Base-by-base conservation (phyloP, 2,113 vertebrate species). In the Catharus fuscescens region DNA sequence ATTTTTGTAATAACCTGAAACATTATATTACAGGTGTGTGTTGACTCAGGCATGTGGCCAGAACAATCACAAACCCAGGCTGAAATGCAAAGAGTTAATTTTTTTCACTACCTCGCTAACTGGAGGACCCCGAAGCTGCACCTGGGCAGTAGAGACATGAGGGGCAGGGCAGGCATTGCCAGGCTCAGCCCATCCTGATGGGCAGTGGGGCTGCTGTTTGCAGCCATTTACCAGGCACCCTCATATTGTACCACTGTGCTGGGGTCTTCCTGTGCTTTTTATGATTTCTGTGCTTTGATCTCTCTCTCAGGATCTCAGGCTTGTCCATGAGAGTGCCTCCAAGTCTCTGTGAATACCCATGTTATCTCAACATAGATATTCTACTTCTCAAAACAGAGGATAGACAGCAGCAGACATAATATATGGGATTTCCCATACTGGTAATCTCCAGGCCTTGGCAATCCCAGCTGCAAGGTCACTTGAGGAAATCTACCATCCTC, bases 41-140 rank as follows among this genome's bases (percentile, higher is more conserved):
- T 42, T 1, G 0, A 11, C 3, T 26, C 3, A 9, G 20, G 31
- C 25, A 21, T 17, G 31, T 31, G 31, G 7, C 44, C 25, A 50
- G 36, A 31, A 34, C 60, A 50, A 20, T 6, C 19, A 17, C 20
- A 42, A 50, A 34, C 13, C 31, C 44, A 32, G 83, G 62, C 36
- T 52, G 53, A 77, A 52, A 59, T 67, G 31, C 9, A 17, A 8
- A 40, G 26, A 11, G 31, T 50, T 34, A 1, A 10, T 17, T 17
- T 59, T 29, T 67, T 42, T 31, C 10, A 6, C 36, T 44, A 14
- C 6, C 17, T 66, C 2, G 0, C 29, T 11, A 5, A 14, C 25
- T 67, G 44, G 25, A 67, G 53, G 53, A 36, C n/a, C 45, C 25
- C 31, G 45, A 67, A 21, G 62, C 53, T 23, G 62, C 12, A 3